Evolutionary conservation across 1,140 invertebrate genomes (phyloP).

Genomic region (Lordiphosa collinella): DNA sequence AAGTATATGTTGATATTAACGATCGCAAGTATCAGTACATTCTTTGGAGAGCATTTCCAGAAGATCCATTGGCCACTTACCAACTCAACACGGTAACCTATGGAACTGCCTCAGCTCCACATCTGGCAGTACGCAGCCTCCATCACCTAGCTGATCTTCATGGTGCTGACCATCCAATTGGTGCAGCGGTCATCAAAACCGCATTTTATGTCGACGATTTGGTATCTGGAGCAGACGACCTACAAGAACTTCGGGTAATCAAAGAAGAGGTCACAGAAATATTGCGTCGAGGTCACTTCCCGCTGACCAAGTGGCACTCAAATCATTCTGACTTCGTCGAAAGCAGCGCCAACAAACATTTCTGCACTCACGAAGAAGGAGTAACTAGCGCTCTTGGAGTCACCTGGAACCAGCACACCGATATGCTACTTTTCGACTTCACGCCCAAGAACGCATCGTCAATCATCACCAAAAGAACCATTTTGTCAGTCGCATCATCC

Average conservation of each 20-base stretch:
- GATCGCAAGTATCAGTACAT: slow-evolving; percentile 74
- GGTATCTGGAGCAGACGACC: neutral
- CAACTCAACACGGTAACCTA: slow-evolving; percentile 20
- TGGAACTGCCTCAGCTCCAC: slow-evolving; percentile 11
- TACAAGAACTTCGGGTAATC: neutral
- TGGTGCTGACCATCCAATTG: neutral
- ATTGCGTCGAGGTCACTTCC: slow-evolving; percentile 1
- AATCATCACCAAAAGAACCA: too few relatives aligned
- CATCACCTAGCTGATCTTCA: slow-evolving; percentile 2
- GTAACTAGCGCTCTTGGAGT: too few relatives aligned
- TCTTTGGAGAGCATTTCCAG: slow-evolving; percentile 66
- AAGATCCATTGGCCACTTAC: slow-evolving; percentile 34
- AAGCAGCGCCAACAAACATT: too few relatives aligned
- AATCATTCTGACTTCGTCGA: neutral
- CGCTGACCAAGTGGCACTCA: slow-evolving; percentile 10
- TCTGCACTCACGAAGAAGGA: too few relatives aligned
- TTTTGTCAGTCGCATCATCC: too few relatives aligned
- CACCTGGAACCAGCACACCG: too few relatives aligned
- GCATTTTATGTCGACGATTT: slow-evolving; percentile 20
- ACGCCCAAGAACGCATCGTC: too few relatives aligned
- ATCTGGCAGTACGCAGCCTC: slow-evolving; percentile 7
- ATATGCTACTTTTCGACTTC: too few relatives aligned
- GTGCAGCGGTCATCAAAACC: neutral
- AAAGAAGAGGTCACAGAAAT: slow-evolving; percentile 15
- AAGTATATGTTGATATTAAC: neutral